phyloP scores from a whole-genome alignment of 1,140 invertebrate genomes.

The Heliconius himera region DNA sequence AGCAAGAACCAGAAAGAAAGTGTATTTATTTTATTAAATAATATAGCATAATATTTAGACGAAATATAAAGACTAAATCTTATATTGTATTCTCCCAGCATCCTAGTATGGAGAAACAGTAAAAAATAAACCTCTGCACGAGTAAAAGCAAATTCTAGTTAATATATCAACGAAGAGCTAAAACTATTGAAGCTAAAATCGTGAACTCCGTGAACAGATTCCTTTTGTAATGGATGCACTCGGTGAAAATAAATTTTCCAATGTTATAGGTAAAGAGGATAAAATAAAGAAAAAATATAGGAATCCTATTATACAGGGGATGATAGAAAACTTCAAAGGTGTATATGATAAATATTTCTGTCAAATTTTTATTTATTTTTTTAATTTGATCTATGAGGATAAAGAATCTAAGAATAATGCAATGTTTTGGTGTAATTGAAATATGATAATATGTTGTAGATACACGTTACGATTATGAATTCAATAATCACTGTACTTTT shows the following conservation, averaged over 20 bases:
- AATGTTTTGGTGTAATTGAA: no score
- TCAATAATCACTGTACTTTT: no score
- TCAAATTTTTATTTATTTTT: background rate
- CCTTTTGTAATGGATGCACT: background rate
- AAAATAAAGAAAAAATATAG: background rate
- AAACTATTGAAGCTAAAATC: background rate
- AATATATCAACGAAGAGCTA: slow-evolving; percentile 3
- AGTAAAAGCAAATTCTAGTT: background rate
- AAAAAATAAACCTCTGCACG: background rate
- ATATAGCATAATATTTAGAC: background rate
- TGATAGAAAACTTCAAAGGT: background rate
- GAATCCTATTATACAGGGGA: background rate
- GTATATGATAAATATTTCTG: background rate
- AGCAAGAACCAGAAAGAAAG: no score
- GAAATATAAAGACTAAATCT: background rate
- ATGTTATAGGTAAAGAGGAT: background rate
- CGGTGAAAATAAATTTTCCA: slow-evolving; percentile 4
- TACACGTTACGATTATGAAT: no score
- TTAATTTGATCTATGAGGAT: background rate
- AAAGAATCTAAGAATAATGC: background rate
- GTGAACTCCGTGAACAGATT: background rate
- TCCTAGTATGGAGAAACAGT: background rate
- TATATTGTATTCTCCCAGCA: background rate
- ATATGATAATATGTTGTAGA: no score
- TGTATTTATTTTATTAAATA: no score